Base-by-base conservation (phyloP, 2,113 vertebrate species). In the Semnornis frantzii region DNA sequence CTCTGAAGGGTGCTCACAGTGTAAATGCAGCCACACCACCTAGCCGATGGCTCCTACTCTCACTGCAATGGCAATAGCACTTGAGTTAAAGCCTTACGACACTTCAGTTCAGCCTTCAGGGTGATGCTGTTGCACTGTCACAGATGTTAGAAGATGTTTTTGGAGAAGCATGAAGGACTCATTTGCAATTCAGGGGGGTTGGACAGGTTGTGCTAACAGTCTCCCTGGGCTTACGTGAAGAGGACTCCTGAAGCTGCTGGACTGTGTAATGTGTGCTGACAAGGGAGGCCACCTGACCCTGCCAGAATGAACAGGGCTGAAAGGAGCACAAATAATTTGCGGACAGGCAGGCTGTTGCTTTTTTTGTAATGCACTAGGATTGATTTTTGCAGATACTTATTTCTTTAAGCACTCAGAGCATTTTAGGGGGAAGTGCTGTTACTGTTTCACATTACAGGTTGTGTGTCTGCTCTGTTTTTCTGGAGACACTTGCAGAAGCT, bases 141-240 rank as follows among this genome's bases (percentile, higher is more conserved):
- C 3, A 0, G 5, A 25, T 8, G 11, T 69, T 46, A 65, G 20
- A 54, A 66, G 13, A 14, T 2, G 3, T 62, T 86, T 82, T 31
- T 31, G 27, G 10, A 80, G 57, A 78, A 57, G 68, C 11, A 1
- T 70, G 39, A 71, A 85, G 57, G 44, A 24, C 62, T 59, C 27
- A 3, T 92, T 88, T 94, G 95, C 85, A 94, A 94, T 91, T 94
- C 94, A 94, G 85, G 80, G 80, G 70, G 87, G 54, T 83, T 57
- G 62, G 60, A 87, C 44, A 79, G 16, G 33, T 71, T 87, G 64
- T 77, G 37, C 58, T 78, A 70, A 85, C 24, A 84, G 70, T 12
- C n/a, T 52, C 33, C 31, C 27, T 33, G 20, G 28, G 31, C 37
- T 71, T 44, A 79, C 6, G 24, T 5, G 55, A 66, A 82, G 89